Base-by-base conservation (phyloP, 1,140 invertebrate species). In the Phortica variegata region DNA sequence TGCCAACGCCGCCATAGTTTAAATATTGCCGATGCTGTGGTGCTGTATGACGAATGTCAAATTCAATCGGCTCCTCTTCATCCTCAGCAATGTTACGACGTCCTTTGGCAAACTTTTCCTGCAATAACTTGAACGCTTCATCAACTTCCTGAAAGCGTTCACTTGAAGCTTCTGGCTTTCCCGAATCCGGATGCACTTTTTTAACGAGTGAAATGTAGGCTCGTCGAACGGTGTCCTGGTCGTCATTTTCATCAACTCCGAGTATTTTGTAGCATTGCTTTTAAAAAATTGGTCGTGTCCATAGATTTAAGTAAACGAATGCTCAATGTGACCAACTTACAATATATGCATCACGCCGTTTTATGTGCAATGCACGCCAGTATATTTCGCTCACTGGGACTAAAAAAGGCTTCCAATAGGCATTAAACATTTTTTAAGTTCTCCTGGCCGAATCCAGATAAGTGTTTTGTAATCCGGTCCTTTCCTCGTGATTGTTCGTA, bases 21-120 rank as follows among this genome's bases (percentile, higher is more conserved):
- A 95, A 78, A 70, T 90, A 94, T 62, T 92, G 90, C 20, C 92
- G 81, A 70, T 95, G 92, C 73, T 94, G 91, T 1, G 91, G 90
- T 15, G 88, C 88, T 49, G 87, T 92, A 61, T 93, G 89, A 83
- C 89, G 60, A 9, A 80, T 79, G 63, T 84, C 79, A 55, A 78
- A 80, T 26, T 79, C 77, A 55, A 74, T 77, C 33, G 78, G 65
- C 57, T 81, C 71, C 49, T 79, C 62, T 1, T 66, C 62, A 42
- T 77, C 65, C 37, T 78, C 76, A 9, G 61, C 56, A 13, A 78
- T 75, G 33, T 76, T 70, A 53, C 75, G 78, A 18, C 77, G 60
- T 37, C 78, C 76, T 55, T 77, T 79, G 7, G 80, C 66, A 55
- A 82, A 83, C 54, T 84, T 82, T 53, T 81, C 80, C 20, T 80